Percentiles rank a stretch among this genome's conserved stretches.
Evolutionary conservation across 1,140 invertebrate species (phyloP).

Genomic region (Arion vulgaris): DNA sequence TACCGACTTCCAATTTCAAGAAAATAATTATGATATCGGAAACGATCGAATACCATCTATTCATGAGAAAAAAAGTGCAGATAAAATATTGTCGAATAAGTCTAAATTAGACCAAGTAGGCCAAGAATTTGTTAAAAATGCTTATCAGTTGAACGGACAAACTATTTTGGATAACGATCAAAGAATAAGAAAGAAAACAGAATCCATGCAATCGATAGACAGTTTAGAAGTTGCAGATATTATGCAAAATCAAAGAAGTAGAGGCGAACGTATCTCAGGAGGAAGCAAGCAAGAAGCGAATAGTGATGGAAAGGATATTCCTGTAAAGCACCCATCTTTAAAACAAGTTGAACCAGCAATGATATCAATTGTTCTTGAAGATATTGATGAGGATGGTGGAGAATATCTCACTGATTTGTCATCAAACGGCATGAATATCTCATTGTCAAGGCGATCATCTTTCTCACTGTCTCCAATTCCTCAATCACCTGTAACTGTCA

Average conservation of each 20-base stretch:
- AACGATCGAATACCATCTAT: too few species aligned
- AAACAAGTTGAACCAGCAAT: slow-evolving; percentile 55
- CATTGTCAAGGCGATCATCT: slow-evolving; percentile 50
- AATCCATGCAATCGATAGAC: slow-evolving; percentile 46
- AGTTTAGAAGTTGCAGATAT: slow-evolving; percentile 66
- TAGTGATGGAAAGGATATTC: neutral
- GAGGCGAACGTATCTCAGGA: neutral
- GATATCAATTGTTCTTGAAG: slow-evolving; percentile 52
- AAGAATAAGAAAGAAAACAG: neutral
- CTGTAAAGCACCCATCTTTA: neutral
- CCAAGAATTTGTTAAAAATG: too few species aligned
- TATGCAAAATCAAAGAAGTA: slow-evolving; percentile 38
- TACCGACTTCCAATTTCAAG: too few species aligned
- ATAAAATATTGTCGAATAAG: too few species aligned
- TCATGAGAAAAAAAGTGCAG: too few species aligned
- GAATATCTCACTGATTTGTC: neutral
- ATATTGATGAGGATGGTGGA: slow-evolving; percentile 38
- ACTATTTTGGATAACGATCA: neutral
- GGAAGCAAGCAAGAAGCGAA: neutral
- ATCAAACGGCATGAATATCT: slow-evolving; percentile 9
- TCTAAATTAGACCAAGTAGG: too few species aligned
- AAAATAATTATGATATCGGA: too few species aligned
- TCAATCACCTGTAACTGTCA: slow-evolving; percentile 65
- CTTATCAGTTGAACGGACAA: too few species aligned
- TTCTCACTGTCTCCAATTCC: slow-evolving; percentile 58